These are phyloP conservation scores for Cactoblastis cactorum DNA, from an alignment of 2,888 invertebrate species.

Conservation along the genomic window DNA sequence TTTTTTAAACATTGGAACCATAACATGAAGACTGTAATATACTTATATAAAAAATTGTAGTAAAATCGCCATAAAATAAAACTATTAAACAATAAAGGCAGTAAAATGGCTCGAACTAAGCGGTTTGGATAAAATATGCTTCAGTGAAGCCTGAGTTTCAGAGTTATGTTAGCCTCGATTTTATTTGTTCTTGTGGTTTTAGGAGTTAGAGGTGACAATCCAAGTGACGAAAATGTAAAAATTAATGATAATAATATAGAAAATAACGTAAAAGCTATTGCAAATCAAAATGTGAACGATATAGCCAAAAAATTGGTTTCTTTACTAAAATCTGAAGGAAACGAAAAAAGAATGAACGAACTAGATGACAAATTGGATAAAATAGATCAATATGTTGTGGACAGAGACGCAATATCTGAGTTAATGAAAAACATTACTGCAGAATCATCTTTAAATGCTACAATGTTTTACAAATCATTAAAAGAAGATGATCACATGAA, in stretches of 20 bases:
- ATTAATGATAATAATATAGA: conserved; percentile 17
- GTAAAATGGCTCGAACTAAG: conserved; percentile 7
- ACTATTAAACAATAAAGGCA: conserved; percentile 2
- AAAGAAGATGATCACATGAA: conserved; percentile 48
- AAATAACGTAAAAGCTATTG: conserved; percentile 16
- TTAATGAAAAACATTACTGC: conserved; percentile 41
- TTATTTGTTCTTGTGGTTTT: neutral
- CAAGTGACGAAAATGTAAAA: conserved; percentile 1
- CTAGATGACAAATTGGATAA: conserved; percentile 46
- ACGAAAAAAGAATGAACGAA: conserved; percentile 37
- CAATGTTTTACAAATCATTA: conserved; percentile 52
- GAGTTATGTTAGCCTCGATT: neutral
- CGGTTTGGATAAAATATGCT: conserved; percentile 6
- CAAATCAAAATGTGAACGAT: conserved; percentile 19
- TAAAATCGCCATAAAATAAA: conserved; percentile 9
- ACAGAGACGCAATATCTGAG: conserved; percentile 39
- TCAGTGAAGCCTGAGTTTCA: neutral
- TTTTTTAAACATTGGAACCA: neutral
- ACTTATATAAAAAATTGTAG: neutral
- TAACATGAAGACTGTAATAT: neutral
- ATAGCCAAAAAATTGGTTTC: conserved; percentile 33
- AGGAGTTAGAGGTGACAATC: neutral
- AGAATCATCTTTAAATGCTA: conserved; percentile 44
- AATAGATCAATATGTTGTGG: conserved; percentile 44
- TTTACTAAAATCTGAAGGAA: conserved; percentile 25